Conservation (phyloP, 2,888 invertebrate species). For the Diadromus collaris region DNA sequence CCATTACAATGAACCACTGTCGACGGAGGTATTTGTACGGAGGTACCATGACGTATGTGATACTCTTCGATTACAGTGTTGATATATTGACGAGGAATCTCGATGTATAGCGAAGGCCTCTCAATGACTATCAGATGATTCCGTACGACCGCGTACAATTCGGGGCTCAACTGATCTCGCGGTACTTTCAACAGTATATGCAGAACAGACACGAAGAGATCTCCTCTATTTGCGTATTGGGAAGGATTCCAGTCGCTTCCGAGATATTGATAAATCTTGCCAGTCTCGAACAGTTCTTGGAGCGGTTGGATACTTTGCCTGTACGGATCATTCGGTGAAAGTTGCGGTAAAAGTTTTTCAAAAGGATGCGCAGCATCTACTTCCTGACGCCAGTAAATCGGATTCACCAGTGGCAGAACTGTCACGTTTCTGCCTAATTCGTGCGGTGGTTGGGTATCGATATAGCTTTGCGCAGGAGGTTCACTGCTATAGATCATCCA, state of each 20-base stretch:
- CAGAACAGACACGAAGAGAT: slow-evolving; percentile 59
- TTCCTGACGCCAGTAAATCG: slow-evolving; percentile 54
- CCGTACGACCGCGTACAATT: slow-evolving; percentile 40
- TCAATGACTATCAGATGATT: slow-evolving; percentile 52
- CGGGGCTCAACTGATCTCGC: slow-evolving; percentile 18
- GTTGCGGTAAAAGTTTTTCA: slow-evolving; percentile 55
- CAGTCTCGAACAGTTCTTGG: slow-evolving; percentile 27
- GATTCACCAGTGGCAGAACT: slow-evolving; percentile 61
- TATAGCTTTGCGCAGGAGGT: slow-evolving; percentile 20
- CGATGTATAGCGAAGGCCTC: slow-evolving; percentile 32
- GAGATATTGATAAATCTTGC: slow-evolving; percentile 40
- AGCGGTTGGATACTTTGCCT: slow-evolving; percentile 42
- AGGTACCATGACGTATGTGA: not conserved
- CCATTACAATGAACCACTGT: not conserved
- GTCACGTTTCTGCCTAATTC: not conserved
- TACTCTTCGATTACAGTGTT: not conserved
- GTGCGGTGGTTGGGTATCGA: slow-evolving; percentile 21
- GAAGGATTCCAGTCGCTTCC: slow-evolving; percentile 57
- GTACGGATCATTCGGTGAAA: slow-evolving; percentile 1
- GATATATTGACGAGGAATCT: slow-evolving; percentile 25
- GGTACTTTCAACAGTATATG: slow-evolving; percentile 38
- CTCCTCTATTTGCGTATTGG: slow-evolving; percentile 59
- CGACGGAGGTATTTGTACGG: not conserved
- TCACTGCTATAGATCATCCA: slow-evolving; percentile 52
- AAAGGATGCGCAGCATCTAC: slow-evolving; percentile 61